Percentiles rank a stretch among this genome's conserved stretches.
Evolutionary conservation across 2,888 invertebrate species (phyloP).

Genomic region (Graphium colonna): DNA sequence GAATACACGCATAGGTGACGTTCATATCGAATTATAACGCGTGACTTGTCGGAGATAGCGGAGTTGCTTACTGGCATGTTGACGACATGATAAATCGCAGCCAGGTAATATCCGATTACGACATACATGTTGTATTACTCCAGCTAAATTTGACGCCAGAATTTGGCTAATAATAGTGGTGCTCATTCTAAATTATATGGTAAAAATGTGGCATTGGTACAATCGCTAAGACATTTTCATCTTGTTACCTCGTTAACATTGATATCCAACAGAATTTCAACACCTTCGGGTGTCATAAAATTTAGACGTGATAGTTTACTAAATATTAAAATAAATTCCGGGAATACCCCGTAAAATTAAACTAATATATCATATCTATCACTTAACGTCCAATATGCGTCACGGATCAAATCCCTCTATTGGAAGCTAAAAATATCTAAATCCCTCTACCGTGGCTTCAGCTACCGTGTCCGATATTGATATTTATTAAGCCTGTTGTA

Average conservation of each 20-base stretch:
- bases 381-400: not conserved
- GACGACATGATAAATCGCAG: not conserved
- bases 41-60: constrained; percentile 9
- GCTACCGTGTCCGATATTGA: not conserved
- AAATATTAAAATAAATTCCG: no score
- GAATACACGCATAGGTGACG: constrained; percentile 3
- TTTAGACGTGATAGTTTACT: no score
- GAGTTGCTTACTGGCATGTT: not conserved
- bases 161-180: no score
- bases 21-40: constrained; percentile 13
- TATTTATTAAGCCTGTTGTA: not conserved
- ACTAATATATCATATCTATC: not conserved
- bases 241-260: no score
- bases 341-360: not conserved
- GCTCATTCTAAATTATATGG: no score
- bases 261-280: no score
- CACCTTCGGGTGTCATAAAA: no score
- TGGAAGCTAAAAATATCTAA: constrained; percentile 1
- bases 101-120: not conserved
- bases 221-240: no score
- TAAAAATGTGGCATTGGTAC: no score
- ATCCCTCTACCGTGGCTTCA: not conserved
- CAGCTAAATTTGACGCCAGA: no score
- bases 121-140: not conserved
- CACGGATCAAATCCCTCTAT: not conserved